Evolutionary conservation across 2,113 vertebrate species (phyloP), one percentile per base, ranked within the genome.

Genomic region (Alouatta palliata): DNA sequence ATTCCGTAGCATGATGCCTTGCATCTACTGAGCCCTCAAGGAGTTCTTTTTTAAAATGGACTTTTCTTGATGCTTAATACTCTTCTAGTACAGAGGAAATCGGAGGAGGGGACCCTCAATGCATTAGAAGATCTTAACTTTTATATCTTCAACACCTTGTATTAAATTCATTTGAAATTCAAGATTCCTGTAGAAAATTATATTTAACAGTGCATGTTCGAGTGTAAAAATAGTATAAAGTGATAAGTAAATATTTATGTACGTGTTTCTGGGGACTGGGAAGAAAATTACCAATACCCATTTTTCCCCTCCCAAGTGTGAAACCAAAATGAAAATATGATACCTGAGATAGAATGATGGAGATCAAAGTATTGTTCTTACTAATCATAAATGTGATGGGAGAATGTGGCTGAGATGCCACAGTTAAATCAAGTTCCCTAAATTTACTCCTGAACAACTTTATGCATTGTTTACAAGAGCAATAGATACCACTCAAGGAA

Each of bases 21-120:
- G 54, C 5, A 90, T 52, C 23, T 83, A 96, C 66, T 81, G 56
- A 83, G 92, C 90, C 19, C 6, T 94, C 75, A 96, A 20, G 87
- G 49, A 95, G 19, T 66, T 84, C 30, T 14, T 81, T 79, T 89
- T 30, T 91, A 87, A 27, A 91, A 77, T 64, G 73, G 61, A 91
- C 8, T 91, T 82, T 96, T 73, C 30, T 54, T 49, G 5, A 95
- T 30, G n/a, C 87, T 86, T 92, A 94, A 92, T 71, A 21, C 4
- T 92, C 14, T 83, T 84, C 45, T 81, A 64, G 4, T 40, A 61
- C 56, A 90, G 17, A 96, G 43, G 3, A 77, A 91, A 66, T 45
- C 52, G 77, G 5, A 11, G 1, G 49, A 77, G 4, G 32, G 32
- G 25, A 76, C 43, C 12, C 2, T 83, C 5, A 45, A 13, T 37